phyloP scores from a whole-genome alignment of 2,797 vertebrate species.

The Odontamblyopus lacepedii region DNA sequence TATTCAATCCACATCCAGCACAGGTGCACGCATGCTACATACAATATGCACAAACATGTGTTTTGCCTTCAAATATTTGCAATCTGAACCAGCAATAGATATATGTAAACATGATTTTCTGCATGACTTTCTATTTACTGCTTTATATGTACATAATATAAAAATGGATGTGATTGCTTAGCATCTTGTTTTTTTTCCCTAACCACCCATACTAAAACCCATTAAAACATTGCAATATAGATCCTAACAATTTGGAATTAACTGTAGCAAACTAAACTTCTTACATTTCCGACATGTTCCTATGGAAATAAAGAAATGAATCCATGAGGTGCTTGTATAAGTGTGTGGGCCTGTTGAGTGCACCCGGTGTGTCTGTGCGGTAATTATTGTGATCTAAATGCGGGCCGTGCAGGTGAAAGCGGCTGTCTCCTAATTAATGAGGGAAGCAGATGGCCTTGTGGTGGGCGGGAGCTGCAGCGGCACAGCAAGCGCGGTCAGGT shows the following conservation, averaged over 20 bases:
- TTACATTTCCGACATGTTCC: neutral
- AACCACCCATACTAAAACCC: neutral
- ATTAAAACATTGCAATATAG: slow-evolving; percentile 11
- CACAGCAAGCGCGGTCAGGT: slow-evolving; percentile 68
- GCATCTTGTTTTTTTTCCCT: neutral
- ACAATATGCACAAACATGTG: slow-evolving; percentile 24
- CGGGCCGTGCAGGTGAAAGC: slow-evolving; percentile 81
- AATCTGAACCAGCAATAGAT: slow-evolving; percentile 1
- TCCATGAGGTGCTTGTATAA: slow-evolving; percentile 20
- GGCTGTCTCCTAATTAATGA: slow-evolving; percentile 82
- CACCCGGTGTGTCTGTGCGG: slow-evolving; percentile 50
- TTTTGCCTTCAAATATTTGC: slow-evolving; percentile 21
- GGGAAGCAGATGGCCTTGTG: slow-evolving; percentile 78
- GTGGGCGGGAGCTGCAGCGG: slow-evolving; percentile 73
- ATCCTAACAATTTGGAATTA: neutral
- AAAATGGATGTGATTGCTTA: neutral
- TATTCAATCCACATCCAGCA: slow-evolving; percentile 64
- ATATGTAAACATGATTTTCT: neutral
- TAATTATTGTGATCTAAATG: slow-evolving; percentile 83
- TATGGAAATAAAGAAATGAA: neutral
- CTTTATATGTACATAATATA: neutral
- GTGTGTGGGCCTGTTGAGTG: slow-evolving; percentile 48
- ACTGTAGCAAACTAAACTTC: slow-evolving; percentile 2
- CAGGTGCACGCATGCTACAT: slow-evolving; percentile 50
- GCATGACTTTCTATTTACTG: neutral